Evolutionary conservation across 2,797 vertebrate genomes (phyloP).

Genomic region (Ctenosaura bakeri): DNA sequence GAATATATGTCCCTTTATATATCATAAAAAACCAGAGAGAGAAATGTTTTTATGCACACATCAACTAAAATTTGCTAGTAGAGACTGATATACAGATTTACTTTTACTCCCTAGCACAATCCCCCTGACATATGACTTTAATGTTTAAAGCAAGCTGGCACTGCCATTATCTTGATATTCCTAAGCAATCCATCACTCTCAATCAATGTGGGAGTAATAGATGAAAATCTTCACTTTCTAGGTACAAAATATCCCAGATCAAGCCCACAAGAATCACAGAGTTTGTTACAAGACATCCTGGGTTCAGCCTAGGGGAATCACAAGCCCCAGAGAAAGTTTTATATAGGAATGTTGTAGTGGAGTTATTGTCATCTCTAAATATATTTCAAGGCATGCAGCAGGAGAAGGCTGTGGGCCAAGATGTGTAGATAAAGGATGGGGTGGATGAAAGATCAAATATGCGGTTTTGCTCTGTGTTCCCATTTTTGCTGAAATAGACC

Average conservation of each 20-base stretch:
- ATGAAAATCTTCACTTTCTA: slow-evolving; percentile 19
- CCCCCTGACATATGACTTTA: slow-evolving; percentile 46
- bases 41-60: too few species aligned
- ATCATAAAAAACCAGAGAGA: background rate
- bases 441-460: background rate
- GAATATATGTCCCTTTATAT: background rate
- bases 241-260: background rate
- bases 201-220: slow-evolving; percentile 10
- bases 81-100: slow-evolving; percentile 43
- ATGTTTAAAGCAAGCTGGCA: slow-evolving; percentile 28
- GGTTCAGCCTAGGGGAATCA: slow-evolving; percentile 28
- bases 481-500: background rate
- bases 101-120: slow-evolving; percentile 21
- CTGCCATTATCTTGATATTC: slow-evolving; percentile 49
- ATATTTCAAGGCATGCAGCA: background rate
- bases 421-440: background rate
- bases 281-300: background rate
- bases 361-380: slow-evolving; percentile 2
- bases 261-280: background rate
- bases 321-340: slow-evolving; percentile 37
- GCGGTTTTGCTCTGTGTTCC: background rate
- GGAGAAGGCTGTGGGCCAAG: background rate
- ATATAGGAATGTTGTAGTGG: background rate
- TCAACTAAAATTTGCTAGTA: slow-evolving; percentile 48
- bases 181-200: slow-evolving; percentile 42